Base-by-base conservation (phyloP, 2,888 invertebrate genomes). In the Molanna angustata region DNA sequence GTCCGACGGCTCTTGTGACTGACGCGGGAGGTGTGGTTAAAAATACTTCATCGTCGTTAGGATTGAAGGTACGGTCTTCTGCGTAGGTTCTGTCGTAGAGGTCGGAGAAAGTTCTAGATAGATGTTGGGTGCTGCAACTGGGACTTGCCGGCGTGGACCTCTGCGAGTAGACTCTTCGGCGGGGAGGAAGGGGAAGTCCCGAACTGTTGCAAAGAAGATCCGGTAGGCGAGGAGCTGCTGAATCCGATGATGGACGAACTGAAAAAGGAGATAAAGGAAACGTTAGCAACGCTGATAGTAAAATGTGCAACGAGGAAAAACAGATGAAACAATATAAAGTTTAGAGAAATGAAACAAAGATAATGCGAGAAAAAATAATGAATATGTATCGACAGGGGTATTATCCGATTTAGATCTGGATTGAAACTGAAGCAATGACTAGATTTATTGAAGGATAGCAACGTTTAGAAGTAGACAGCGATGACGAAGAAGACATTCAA, bases 41-140 rank as follows among this genome's bases (percentile, higher is more conserved):
- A 44, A 58, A 58, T 11, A 58, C 58, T 20, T 58, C 58, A n/a
- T 55, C 55, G 37, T 58, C 58, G 31, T 42, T 20, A 4, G 40
- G 54, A 4, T 45, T 39, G 21, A 21, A 35, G 4, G 43, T n/a
- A 22, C n/a, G 16, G 35, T 6, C 37, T 32, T 22, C 22, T 21
- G 41, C 31, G n/a, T 19, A 13, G 14, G 18, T 20, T 4, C 22
- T 17, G 11, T 19, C 39, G 22, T 19, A 37, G 13, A 49, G 43
- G 13, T 52, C 49, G 43, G 48, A 39, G 49, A 54, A 57, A 27
- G 49, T 47, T 27, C 58, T 50, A n/a, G 49, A 40, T 11, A 49
- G 49, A 48, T 52, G 47, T n/a, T 47, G 50, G n/a, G 35, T 40
- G 47, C 52, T 53, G 37, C 58, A 55, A 14, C 52, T 53, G 13